These are phyloP conservation scores for Eremophila alpestris DNA, from an alignment of 2,797 vertebrate genomes.

Conservation along the genomic window DNA sequence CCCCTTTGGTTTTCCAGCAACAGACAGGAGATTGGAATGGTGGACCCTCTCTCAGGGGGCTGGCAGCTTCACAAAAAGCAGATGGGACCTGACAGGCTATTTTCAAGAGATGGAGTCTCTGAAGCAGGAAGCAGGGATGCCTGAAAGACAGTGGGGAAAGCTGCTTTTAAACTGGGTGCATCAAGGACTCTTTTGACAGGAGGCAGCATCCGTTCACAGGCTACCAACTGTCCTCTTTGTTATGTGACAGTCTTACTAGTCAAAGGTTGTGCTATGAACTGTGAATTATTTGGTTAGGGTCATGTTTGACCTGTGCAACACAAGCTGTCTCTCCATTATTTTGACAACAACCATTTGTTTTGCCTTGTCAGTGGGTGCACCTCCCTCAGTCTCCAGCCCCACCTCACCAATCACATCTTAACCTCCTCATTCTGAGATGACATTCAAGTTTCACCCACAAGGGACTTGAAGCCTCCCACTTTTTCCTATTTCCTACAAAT, in stretches of 20 bases:
- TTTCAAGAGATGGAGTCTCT: slow-evolving; percentile 69
- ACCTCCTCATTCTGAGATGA: neutral
- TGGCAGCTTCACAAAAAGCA: slow-evolving; percentile 71
- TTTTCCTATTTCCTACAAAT: neutral
- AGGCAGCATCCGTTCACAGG: slow-evolving; percentile 29
- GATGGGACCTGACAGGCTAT: slow-evolving; percentile 80
- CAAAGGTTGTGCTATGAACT: neutral
- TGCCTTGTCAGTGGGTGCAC: neutral
- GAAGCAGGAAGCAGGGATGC: slow-evolving; percentile 69
- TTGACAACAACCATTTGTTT: neutral
- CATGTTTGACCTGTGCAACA: slow-evolving; percentile 7
- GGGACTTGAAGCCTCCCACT: neutral
- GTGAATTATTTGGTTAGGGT: neutral
- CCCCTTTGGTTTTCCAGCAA: slow-evolving; percentile 71
- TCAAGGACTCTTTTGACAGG: slow-evolving; percentile 45
- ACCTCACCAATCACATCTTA: neutral
- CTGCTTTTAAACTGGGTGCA: slow-evolving; percentile 42
- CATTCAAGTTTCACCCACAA: neutral
- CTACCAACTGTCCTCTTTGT: slow-evolving; percentile 44
- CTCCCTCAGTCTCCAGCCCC: neutral
- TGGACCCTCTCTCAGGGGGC: slow-evolving; percentile 65
- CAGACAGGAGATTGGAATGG: slow-evolving; percentile 68
- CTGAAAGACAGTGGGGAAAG: slow-evolving; percentile 46
- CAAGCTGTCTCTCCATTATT: neutral
- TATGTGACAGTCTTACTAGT: slow-evolving; percentile 12